phyloP scores from a whole-genome alignment of 1,140 invertebrate genomes.

The Monomorium pharaonis region DNA sequence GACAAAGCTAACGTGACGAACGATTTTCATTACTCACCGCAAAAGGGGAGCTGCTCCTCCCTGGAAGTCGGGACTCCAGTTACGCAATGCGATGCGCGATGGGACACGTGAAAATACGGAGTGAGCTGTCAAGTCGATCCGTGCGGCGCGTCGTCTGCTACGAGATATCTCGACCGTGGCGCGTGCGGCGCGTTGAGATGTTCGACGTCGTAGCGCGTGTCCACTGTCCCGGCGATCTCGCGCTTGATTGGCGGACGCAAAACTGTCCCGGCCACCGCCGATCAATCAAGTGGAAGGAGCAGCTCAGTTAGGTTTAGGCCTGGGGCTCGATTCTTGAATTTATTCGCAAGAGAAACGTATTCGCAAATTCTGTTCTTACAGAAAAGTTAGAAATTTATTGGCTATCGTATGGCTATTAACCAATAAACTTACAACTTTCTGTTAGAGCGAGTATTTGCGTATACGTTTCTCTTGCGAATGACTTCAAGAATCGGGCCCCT shows the following conservation, averaged over 20 bases:
- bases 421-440: no score
- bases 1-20: background rate
- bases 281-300: background rate
- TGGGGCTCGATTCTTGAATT: no score
- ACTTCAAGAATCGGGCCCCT: no score
- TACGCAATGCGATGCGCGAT: slow-evolving; percentile 78
- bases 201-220: slow-evolving; percentile 5
- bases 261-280: background rate
- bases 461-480: no score
- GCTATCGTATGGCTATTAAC: no score
- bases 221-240: background rate
- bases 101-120: slow-evolving; percentile 79
- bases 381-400: no score
- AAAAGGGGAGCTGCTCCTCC: slow-evolving; percentile 80
- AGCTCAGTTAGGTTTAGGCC: background rate
- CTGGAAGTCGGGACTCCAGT: slow-evolving; percentile 76
- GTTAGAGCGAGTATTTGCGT: no score
- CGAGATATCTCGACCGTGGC: slow-evolving; percentile 66
- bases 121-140: slow-evolving; percentile 79
- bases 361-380: no score
- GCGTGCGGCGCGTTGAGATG: slow-evolving; percentile 28
- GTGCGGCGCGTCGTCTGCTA: slow-evolving; percentile 77
- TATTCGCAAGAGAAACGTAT: no score
- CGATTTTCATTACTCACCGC: slow-evolving; percentile 74
- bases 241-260: slow-evolving; percentile 43